Conservation (phyloP, 2,888 invertebrate species). For the Enchytraeus crypticus region DNA sequence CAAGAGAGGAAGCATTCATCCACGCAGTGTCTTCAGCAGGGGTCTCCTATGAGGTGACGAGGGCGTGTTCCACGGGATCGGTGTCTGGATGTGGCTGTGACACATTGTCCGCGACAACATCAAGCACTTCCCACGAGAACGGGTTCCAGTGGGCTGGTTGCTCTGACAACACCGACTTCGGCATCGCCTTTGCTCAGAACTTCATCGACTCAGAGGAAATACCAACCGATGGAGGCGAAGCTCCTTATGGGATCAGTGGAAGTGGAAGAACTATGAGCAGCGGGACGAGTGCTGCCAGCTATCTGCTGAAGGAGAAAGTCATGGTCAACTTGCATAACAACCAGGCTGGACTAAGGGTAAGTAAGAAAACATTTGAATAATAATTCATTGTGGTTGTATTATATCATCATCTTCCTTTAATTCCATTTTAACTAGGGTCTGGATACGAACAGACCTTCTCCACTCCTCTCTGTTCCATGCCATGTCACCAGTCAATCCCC, state of each 20-base stretch:
- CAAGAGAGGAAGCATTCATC: conserved; percentile 84
- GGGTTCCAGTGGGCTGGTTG: conserved; percentile 84
- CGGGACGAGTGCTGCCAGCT: too few species aligned
- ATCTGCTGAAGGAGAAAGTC: conserved; percentile 54
- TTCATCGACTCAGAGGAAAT: conserved; percentile 85
- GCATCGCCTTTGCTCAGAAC: conserved; percentile 66
- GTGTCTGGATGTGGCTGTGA: conserved; percentile 85
- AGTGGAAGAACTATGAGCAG: too few species aligned
- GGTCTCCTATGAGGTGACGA: conserved; percentile 78
- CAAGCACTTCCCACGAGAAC: conserved; percentile 54
- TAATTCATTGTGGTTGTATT: too few species aligned
- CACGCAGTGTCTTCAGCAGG: conserved; percentile 90
- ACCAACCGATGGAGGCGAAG: conserved; percentile 63
- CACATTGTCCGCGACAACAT: conserved; percentile 12
- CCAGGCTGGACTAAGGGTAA: conserved; percentile 85
- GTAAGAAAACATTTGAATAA: too few species aligned
- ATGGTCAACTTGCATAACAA: conserved; percentile 96
- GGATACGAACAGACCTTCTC: too few species aligned
- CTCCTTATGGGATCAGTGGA: conserved; percentile 79
- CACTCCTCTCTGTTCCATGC: too few species aligned
- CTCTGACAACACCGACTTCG: conserved; percentile 69
- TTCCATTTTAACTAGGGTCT: too few species aligned
- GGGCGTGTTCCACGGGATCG: conserved; percentile 82
- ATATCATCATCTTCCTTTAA: too few species aligned
- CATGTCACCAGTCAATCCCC: too few species aligned